Percentiles rank a stretch among this genome's conserved stretches.
Conservation (phyloP, 1,140 invertebrate species). For the Trachymyrmex septentrionalis region DNA sequence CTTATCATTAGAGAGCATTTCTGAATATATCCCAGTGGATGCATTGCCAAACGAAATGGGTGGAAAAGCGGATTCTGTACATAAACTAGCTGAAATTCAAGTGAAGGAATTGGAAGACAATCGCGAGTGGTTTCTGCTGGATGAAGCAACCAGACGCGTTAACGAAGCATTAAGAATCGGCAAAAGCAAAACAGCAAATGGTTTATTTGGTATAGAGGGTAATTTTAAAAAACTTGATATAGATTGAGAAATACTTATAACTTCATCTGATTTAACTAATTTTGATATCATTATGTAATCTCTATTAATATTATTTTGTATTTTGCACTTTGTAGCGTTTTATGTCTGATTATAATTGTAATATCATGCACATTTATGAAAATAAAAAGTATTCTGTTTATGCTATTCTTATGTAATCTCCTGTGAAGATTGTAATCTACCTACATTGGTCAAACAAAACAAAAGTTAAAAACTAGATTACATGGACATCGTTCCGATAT, state of each 20-base stretch:
- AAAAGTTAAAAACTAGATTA: no score
- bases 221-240: slow-evolving; percentile 91
- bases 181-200: slow-evolving; percentile 88
- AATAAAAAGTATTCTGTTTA: no score
- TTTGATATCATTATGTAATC: neutral
- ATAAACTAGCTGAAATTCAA: slow-evolving; percentile 75
- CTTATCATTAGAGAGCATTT: slow-evolving; percentile 79
- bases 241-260: slow-evolving; percentile 83
- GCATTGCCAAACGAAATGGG: slow-evolving; percentile 87
- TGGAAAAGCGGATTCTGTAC: slow-evolving; percentile 83
- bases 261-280: neutral
- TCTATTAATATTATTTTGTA: neutral
- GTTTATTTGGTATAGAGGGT: slow-evolving; percentile 90
- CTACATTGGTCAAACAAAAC: no score
- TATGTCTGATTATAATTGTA: no score
- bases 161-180: slow-evolving; percentile 88
- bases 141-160: slow-evolving; percentile 87
- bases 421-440: no score
- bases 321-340: neutral
- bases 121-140: slow-evolving; percentile 86
- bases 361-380: no score
- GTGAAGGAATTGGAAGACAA: slow-evolving; percentile 84
- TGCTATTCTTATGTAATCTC: no score
- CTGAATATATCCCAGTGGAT: slow-evolving; percentile 82
- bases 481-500: no score